phyloP scores from a whole-genome alignment of 2,797 vertebrate species.

The Acipenser transmontanus region DNA sequence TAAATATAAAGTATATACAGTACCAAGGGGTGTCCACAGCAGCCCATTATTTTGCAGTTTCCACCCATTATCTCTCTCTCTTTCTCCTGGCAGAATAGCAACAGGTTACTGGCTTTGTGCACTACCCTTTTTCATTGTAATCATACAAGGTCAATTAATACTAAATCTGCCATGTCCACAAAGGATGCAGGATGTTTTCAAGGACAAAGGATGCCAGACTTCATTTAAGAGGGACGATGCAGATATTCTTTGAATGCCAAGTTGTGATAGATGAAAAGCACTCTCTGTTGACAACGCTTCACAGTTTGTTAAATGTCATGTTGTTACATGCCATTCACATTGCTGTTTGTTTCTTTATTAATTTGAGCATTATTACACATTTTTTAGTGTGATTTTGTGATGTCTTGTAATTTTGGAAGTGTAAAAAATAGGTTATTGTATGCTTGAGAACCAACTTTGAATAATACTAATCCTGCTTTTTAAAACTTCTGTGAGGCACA shows the following conservation, averaged over 20 bases:
- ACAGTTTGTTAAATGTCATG: too few species aligned
- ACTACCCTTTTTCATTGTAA: not conserved
- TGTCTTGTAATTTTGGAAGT: constrained; percentile 29
- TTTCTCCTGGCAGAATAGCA: not conserved
- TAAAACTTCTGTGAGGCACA: too few species aligned
- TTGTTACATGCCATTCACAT: constrained; percentile 30
- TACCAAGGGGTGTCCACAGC: too few species aligned
- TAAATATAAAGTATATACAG: too few species aligned
- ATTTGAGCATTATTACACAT: constrained; percentile 38
- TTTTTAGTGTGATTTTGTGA: constrained; percentile 29
- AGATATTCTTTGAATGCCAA: too few species aligned
- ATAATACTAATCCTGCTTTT: too few species aligned
- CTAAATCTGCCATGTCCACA: not conserved
- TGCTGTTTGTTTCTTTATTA: constrained; percentile 37
- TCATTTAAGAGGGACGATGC: too few species aligned
- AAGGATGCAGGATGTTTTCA: not conserved
- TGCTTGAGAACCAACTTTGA: constrained; percentile 27
- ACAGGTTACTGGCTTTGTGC: not conserved
- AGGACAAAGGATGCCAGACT: not conserved
- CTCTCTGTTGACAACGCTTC: too few species aligned
- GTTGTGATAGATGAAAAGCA: too few species aligned
- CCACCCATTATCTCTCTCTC: too few species aligned
- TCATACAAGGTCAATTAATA: not conserved
- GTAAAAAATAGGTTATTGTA: constrained; percentile 23
- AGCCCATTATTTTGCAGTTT: too few species aligned